These are phyloP conservation scores for Dasysyrphus albostriatus DNA, from an alignment of 2,888 invertebrate species.

Conservation along the genomic window DNA sequence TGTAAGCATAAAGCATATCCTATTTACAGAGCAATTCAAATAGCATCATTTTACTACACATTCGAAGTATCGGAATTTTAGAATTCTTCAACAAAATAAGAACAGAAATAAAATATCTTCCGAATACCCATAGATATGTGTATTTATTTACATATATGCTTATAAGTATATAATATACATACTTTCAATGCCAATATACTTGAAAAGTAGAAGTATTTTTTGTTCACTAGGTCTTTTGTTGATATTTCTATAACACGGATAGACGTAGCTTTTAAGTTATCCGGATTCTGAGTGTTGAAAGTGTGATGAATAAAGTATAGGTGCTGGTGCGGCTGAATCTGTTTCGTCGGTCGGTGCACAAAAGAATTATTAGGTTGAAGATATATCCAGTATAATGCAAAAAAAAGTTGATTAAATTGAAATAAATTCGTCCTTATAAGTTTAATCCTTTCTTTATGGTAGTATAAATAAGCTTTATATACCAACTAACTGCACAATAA, in stretches of 20 bases:
- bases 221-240: constrained; percentile 39
- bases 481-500: constrained; percentile 10
- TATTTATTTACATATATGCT: background rate
- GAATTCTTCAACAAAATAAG: constrained; percentile 15
- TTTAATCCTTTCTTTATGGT: constrained; percentile 10
- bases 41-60: constrained; percentile 35
- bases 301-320: background rate
- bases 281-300: background rate
- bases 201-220: constrained; percentile 20
- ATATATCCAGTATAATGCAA: background rate
- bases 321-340: background rate
- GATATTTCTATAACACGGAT: constrained; percentile 42
- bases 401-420: constrained; percentile 11
- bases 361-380: constrained; percentile 2
- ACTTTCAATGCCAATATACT: constrained; percentile 39
- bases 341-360: background rate
- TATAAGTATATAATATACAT: too few species aligned
- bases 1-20: background rate
- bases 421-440: constrained; percentile 6
- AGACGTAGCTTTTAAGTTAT: background rate
- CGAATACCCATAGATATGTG: background rate
- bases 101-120: constrained; percentile 29
- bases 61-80: constrained; percentile 17
- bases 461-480: background rate
- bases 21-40: constrained; percentile 48